Evolutionary conservation across 2,888 invertebrate species (phyloP), one percentile per base, ranked within the genome.

Genomic region (Aleiodes leptofemur): DNA sequence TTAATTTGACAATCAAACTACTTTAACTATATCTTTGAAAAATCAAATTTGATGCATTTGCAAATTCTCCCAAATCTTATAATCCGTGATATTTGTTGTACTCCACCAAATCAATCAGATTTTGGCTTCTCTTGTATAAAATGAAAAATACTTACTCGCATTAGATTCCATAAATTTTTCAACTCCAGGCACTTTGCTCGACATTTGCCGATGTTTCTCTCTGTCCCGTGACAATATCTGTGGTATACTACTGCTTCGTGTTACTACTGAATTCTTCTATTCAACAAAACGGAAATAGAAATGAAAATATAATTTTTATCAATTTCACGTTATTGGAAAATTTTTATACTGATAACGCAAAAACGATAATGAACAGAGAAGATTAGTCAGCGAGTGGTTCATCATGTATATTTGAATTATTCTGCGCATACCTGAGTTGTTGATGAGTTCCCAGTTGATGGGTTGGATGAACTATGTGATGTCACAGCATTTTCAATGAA

Each of bases 151-250:
- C 85, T 83, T 1, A 89, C 89, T 50, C 89, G 83, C 72, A 89
- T 72, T n/a, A 85, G 85, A 69, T 88, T 77, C 76, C 31, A 48
- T 23, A 23, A 73, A 68, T 70, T 78, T 81, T n/a, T 78, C 70
- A 4, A 59, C 61, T 29, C 77, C 80, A 14, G 75, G 64, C n/a
- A 69, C 73, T 71, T 76, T 78, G 23, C 69, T 76, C n/a, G 76
- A 14, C 0, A 29, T 93, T 78, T 93, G 91, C 89, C 93, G 94
- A 81, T 91, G 93, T 86, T 93, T 94, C 89, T 94, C 94, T 76
- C 87, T 89, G 88, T 79, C 87, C 84, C 74, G 86, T 84, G 69
- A 88, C 87, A 75, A 84, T 73, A 82, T 81, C 29, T 74, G 74
- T 31, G 74, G 64, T 70, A 75, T 82, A 74, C 81, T 76, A 76